A percentile compares a stretch with the other conserved stretches of the same genome.
phyloP scores from a whole-genome alignment of 2,113 vertebrate genomes.

The Neolamprologus kungweensis region DNA sequence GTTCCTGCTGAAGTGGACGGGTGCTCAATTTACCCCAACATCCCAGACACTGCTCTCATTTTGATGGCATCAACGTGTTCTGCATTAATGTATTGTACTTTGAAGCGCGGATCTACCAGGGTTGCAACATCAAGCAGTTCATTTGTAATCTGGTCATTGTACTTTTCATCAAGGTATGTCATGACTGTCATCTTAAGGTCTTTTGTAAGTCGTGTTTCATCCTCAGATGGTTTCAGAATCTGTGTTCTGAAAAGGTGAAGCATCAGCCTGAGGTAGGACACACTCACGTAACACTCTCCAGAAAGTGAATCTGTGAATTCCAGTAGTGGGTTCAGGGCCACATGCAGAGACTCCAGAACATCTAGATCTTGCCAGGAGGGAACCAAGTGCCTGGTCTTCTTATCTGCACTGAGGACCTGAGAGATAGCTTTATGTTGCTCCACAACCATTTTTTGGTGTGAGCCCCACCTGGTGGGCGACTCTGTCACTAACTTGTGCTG shows the following conservation, averaged over 20 bases:
- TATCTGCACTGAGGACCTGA: not conserved
- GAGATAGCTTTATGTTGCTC: not conserved
- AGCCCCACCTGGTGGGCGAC: no score
- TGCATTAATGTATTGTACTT: not conserved
- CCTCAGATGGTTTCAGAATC: not conserved
- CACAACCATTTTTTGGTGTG: not conserved
- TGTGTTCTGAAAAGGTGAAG: not conserved
- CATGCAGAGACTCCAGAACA: not conserved
- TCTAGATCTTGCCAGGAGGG: not conserved
- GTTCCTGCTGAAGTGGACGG: not conserved
- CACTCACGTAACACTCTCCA: not conserved
- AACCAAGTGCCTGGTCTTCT: not conserved
- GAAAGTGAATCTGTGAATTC: not conserved
- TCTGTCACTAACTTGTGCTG: no score
- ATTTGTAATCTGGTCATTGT: not conserved
- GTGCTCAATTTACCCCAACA: not conserved
- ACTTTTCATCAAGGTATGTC: not conserved
- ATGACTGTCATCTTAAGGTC: not conserved
- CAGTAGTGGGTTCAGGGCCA: not conserved
- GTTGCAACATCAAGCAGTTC: not conserved
- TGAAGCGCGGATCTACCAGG: accelerated
- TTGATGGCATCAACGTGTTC: not conserved
- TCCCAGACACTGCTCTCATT: not conserved
- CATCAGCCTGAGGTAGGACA: not conserved
- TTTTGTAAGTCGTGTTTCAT: not conserved